Evolutionary conservation across 2,797 vertebrate genomes (phyloP), one percentile per base, ranked within the genome.

Genomic region (Myoxocephalus aenaeus): DNA sequence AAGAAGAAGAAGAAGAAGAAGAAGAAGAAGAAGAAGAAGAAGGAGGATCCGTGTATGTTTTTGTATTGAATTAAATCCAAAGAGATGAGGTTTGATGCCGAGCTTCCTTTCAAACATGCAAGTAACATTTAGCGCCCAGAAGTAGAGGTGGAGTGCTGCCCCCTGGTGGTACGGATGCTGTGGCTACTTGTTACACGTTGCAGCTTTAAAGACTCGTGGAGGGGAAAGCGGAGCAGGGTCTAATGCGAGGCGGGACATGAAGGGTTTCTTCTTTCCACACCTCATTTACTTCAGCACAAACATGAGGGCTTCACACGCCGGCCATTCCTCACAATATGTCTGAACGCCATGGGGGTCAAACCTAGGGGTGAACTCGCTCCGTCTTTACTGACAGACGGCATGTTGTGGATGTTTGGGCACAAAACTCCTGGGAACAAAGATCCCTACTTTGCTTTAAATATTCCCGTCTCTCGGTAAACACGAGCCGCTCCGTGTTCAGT

Each of bases 231-330:
- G 59, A 65, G 42, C 38, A 65, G 7, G 71, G 71, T 75, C 59
- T 61, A 17, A 62, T 51, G 50, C 62, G 73, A 63, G 53, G 38
- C 7, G 13, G 70, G 34, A 73, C 62, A 64, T 72, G 63, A 67
- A 71, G 63, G 61, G 25, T 10, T 75, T 87, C 66, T 84, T 77
- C 82, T 86, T 66, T 90, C 78, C 80, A 80, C 83, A 82, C 87
- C 76, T 91, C 91, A 85, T 92, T 91, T 80, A 73, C 59, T 66
- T 10, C 71, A 81, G 6, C 46, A 40, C 65, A 71, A 85, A 70
- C 57, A 78, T 77, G 50, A 57, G 61, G 72, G 77, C 80, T 81
- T 75, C 74, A 69, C 75, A 66, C 38, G 13, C 71, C 53, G 73
- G 32, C 32, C 72, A 78, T 79, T 85, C 66, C 22, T 86, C 71